Evolutionary conservation across 2,113 vertebrate species (phyloP), one percentile per base, ranked within the genome.

Genomic region (Enhydra lutris): DNA sequence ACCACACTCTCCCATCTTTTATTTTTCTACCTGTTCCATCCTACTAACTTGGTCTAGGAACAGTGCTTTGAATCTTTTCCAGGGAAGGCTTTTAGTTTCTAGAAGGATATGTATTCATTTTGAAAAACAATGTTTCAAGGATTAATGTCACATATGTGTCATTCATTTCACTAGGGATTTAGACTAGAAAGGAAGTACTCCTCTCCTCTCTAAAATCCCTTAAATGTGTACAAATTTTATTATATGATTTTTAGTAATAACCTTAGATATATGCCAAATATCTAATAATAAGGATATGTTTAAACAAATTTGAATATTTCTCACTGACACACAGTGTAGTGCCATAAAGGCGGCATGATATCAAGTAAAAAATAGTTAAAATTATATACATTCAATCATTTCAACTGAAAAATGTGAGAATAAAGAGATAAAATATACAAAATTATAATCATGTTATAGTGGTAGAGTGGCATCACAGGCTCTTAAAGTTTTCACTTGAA

Each of bases 181-280:
- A 81, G 18, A 17, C 31, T 47, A 50, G 36, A 87, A 85, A 93
- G 36, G 15, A 92, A 89, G 12, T 21, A 36, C 5, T 8, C 26
- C 12, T 61, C 31, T 34, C 9, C 26, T 7, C 20, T 74, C 57
- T 10, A 13, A 88, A 79, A 86, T 71, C 15, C 18, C 24, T 90
- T 86, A 86, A 90, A 83, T 76, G 69, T 71, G 50, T 18, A 78
- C 42, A 55, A 78, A 80, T 42, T 55, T 47, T 47, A 81, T 59
- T 74, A 86, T 31, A 52, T 31, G 29, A 39, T 34, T 84, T 94
- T 89, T 92, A 97, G 76, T 94, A 97, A 95, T 12, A 95, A 36
- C 4, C n/a, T 3, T 83, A 82, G n/a, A 91, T 47, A 29, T 63
- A 91, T 47, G 79, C 21, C 47, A 89, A 92, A 39, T 84, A 91